Percentiles rank a stretch among this genome's conserved stretches.
Conservation (phyloP, 2,888 invertebrate species). For the Cryptops parisi region DNA sequence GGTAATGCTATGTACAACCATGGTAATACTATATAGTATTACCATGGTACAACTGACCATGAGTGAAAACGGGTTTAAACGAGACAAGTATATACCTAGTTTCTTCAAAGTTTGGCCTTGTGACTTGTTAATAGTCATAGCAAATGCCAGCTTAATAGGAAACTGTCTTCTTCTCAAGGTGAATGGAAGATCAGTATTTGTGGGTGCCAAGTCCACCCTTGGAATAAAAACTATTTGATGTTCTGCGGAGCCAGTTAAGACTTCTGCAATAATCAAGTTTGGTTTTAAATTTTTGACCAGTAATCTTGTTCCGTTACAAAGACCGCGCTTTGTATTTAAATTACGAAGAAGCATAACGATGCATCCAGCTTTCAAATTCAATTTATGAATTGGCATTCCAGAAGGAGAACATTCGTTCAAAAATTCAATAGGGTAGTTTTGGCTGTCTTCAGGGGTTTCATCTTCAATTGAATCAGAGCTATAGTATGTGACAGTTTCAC, state of each 20-base stretch:
- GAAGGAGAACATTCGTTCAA: background rate
- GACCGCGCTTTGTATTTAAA: background rate
- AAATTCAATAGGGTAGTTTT: background rate
- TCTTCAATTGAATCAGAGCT: background rate
- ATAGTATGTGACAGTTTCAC: background rate
- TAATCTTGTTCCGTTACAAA: background rate
- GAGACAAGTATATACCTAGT: background rate
- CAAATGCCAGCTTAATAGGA: background rate
- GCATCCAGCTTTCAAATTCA: background rate
- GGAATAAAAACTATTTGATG: constrained; percentile 1
- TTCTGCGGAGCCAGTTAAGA: background rate
- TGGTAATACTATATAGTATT: too few relatives aligned
- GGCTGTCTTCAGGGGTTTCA: background rate
- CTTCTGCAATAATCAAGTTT: background rate
- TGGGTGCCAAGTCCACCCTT: background rate
- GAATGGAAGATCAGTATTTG: background rate
- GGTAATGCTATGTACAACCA: too few relatives aligned
- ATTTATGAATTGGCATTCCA: background rate
- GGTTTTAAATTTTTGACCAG: background rate
- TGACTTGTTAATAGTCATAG: constrained; percentile 3
- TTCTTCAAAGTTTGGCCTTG: background rate
- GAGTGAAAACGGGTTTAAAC: too few relatives aligned
- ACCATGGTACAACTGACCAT: too few relatives aligned
- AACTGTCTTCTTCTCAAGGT: background rate
- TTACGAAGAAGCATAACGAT: background rate